Evolutionary conservation across 1,140 invertebrate species (phyloP), one percentile per base, ranked within the genome.

Genomic region (Lutraria rhynchaena): DNA sequence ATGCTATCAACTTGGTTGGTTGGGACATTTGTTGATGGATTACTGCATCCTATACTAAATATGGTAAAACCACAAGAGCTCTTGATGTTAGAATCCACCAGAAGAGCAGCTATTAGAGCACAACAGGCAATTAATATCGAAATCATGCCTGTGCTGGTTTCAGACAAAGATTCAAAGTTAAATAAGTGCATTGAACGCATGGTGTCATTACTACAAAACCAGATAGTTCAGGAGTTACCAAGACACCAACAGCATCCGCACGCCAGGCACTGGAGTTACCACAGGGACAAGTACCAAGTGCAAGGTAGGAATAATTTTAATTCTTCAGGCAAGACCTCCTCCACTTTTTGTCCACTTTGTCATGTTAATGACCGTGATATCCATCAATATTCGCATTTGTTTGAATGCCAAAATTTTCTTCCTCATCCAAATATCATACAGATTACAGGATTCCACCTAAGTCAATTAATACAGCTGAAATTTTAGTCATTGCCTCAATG

Each of bases 301-400:
- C n/a, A 67, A 78, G 75, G 75, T 78, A 78, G 49, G 75, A 67
- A 55, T 44, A 15, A 9, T 63, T 49, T 24, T 19, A 19, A 76
- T 3, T 24, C n/a, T 61, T 44, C 55, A n/a, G 27, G 73, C 35
- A 60, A 15, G 29, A 22, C 31, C n/a, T 13, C 0, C 13, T 19
- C 1, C 0, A 24, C 22, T 41, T 49, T n/a, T 4, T 81, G 78
- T 51, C 15, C 5, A 31, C 17, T 65, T 37, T 75, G 71, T 51
- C 2, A 29, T 41, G 24, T 57, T 17, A 82, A 31, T 22, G 24
- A 49, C 46, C 41, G 31, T 69, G 35, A 27, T 46, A 31, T 82
- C 58, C 33, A n/a, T 11, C 19, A 19, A 17, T 46, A 2, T 1
- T 49, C 24, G 44, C 3, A 46, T 5, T 41, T 13, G 15, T 5